These are phyloP conservation scores for Criorhina ranunculi DNA, from an alignment of 2,888 invertebrate species.

Conservation along the genomic window DNA sequence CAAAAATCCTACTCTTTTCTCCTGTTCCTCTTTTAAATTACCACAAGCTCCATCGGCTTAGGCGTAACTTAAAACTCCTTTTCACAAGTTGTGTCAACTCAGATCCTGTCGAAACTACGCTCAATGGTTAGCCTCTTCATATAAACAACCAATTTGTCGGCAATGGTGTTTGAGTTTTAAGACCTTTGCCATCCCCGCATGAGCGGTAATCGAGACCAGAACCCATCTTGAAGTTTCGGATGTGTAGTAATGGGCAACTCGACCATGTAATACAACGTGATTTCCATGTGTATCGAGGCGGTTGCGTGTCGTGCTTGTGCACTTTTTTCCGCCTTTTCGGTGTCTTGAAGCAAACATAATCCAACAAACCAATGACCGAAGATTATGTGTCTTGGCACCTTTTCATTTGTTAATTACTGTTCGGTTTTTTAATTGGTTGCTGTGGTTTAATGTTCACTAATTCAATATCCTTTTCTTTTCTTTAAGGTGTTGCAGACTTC, in stretches of 20 bases:
- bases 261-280: constrained; percentile 73
- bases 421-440: constrained; percentile 52
- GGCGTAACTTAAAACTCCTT: constrained; percentile 54
- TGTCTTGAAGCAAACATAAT: constrained; percentile 46
- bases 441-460: constrained; percentile 41
- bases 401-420: constrained; percentile 67
- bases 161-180: constrained; percentile 65
- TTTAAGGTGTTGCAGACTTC: constrained; percentile 39
- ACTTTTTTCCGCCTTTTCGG: constrained; percentile 47
- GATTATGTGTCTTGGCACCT: constrained; percentile 73
- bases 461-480: constrained; percentile 22
- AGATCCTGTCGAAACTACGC: constrained; percentile 35
- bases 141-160: constrained; percentile 54
- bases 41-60: constrained; percentile 4
- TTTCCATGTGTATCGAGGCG: constrained; percentile 61
- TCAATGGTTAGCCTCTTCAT: constrained; percentile 33
- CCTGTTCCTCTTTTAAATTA: background rate
- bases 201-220: constrained; percentile 58
- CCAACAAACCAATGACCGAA: constrained; percentile 65
- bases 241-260: constrained; percentile 52
- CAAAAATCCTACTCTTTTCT: background rate
- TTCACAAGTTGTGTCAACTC: constrained; percentile 47
- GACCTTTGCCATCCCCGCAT: constrained; percentile 54
- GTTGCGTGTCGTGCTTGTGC: constrained; percentile 63
- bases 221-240: constrained; percentile 47